Conservation (phyloP, 2,113 vertebrate species). For the Lota lota region DNA sequence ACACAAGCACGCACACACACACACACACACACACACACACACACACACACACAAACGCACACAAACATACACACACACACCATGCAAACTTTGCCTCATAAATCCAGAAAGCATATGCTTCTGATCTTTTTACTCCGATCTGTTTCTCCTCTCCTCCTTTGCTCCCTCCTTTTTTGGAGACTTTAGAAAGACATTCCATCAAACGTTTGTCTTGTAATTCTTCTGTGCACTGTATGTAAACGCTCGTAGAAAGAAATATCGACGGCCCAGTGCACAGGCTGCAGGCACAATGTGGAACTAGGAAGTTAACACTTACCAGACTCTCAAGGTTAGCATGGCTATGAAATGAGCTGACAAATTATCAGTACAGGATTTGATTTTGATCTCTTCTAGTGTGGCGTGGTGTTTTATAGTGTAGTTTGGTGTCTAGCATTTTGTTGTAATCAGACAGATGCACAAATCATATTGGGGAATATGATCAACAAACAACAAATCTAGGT, state of each 20-base stretch:
- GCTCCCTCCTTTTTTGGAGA: constrained; percentile 33
- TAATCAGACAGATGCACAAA: not conserved
- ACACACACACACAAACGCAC: not conserved
- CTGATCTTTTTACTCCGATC: constrained; percentile 18
- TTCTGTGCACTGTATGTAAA: too few species aligned
- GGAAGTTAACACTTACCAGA: too few species aligned
- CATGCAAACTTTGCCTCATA: not conserved
- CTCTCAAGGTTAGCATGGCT: too few species aligned
- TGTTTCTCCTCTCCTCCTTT: constrained; percentile 6
- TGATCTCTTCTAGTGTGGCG: too few species aligned
- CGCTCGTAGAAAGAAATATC: too few species aligned
- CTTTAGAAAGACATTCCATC: constrained; percentile 32
- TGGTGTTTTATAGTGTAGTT: not conserved
- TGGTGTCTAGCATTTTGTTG: not conserved
- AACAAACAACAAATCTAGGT: too few species aligned
- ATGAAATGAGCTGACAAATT: too few species aligned
- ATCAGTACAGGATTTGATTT: too few species aligned
- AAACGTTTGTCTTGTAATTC: too few species aligned
- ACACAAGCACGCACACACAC: constrained; percentile 3
- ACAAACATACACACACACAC: not conserved
- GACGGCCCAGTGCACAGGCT: too few species aligned
- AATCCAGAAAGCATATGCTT: constrained; percentile 26
- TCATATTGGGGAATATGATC: too few species aligned
- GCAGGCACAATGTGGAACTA: too few species aligned
- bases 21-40: constrained; percentile 5